These are phyloP conservation scores for Trichopria drosophilae DNA, from an alignment of 2,888 invertebrate species.

Conservation along the genomic window DNA sequence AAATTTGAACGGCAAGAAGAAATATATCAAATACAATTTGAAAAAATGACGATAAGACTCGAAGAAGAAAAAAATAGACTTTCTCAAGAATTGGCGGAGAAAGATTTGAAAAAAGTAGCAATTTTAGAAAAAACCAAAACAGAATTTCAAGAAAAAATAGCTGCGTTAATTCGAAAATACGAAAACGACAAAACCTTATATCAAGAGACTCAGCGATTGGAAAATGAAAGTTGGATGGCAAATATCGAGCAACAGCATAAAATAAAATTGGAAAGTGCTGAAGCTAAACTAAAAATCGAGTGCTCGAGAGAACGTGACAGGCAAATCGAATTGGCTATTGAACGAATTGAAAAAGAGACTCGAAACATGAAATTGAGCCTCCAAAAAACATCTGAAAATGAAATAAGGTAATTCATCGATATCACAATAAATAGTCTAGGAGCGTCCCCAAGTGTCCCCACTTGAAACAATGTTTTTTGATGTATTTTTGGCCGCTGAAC, in stretches of 20 bases:
- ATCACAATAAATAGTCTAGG: background rate
- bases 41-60: conserved; percentile 44
- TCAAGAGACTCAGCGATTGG: conserved; percentile 65
- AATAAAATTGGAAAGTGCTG: conserved; percentile 66
- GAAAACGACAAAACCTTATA: conserved; percentile 62
- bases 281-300: conserved; percentile 70
- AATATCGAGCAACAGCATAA: conserved; percentile 68
- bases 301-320: conserved; percentile 75
- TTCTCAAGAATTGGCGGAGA: conserved; percentile 41
- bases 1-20: conserved; percentile 50
- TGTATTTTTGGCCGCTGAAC: too few species aligned
- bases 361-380: conserved; percentile 61
- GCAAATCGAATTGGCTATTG: conserved; percentile 76
- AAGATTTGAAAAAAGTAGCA: conserved; percentile 42
- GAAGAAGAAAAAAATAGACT: conserved; percentile 43
- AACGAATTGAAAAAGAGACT: conserved; percentile 70
- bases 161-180: conserved; percentile 43
- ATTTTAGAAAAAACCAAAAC: conserved; percentile 37
- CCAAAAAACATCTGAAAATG: conserved; percentile 65
- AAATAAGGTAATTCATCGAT: conserved; percentile 56
- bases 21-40: conserved; percentile 41
- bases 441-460: background rate
- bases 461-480: too few species aligned
- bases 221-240: conserved; percentile 68
- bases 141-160: conserved; percentile 44